Conservation (phyloP, 2,888 invertebrate genomes). For the Nasonia oneida region DNA sequence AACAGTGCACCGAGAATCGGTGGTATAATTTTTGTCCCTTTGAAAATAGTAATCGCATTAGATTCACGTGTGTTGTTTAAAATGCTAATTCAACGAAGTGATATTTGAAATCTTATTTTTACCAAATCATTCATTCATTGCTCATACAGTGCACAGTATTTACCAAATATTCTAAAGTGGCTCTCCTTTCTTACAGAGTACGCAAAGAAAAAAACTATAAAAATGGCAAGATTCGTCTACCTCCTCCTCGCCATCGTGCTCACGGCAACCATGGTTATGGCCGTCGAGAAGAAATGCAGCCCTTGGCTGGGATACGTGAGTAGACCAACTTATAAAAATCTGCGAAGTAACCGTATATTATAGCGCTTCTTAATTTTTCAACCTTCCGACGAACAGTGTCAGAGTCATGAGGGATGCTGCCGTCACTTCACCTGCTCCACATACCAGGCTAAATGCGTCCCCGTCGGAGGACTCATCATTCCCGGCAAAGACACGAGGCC, state of each 20-base stretch:
- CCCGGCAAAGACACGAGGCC: constrained; percentile 61
- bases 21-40: background rate
- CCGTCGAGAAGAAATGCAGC: background rate
- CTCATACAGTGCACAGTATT: no score
- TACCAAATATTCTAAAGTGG: background rate
- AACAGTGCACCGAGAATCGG: background rate
- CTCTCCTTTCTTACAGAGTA: background rate
- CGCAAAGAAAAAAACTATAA: background rate
- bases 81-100: no score
- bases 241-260: background rate
- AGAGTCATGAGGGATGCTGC: constrained; percentile 59
- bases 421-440: constrained; percentile 46
- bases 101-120: no score
- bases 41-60: background rate
- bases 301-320: constrained; percentile 34
- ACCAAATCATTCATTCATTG: no score
- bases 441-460: constrained; percentile 60
- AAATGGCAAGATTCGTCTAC: constrained; percentile 17
- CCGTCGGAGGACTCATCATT: constrained; percentile 11
- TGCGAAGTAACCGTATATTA: background rate
- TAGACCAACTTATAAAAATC: background rate
- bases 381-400: constrained; percentile 62
- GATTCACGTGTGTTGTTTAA: no score
- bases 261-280: background rate
- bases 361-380: background rate